Base-by-base conservation (phyloP, 1,140 invertebrate genomes). In the Chironomus tepperi region DNA sequence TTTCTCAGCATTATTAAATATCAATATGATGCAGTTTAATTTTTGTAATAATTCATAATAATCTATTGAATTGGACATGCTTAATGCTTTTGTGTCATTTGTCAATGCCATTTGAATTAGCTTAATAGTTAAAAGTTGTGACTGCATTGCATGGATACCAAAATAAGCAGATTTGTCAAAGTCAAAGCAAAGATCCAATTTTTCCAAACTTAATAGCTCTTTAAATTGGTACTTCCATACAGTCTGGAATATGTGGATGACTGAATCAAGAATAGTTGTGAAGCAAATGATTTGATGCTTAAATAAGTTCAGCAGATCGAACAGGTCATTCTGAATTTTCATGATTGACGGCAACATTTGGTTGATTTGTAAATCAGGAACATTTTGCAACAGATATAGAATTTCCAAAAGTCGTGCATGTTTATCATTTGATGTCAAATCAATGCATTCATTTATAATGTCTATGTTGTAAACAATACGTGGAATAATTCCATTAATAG, bases 401-500 rank as follows among this genome's bases (percentile, higher is more conserved):
- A 67, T 72, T 21, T 64, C 16, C 9, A 75, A 72, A 0, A 77
- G 16, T 1, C 76, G 16, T 42, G 74, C 75, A 64, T 74, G 73
- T 8, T 24, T 24, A 1, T 16, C 12, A 64, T 74, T 74, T 15
- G 7, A 18, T 43, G 18, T 65, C 16, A 73, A 34, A 43, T 9
- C 24, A 34, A 34, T 34, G 24, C 24, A 34, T 34, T 34, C 24
- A 34, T 34, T 1, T 2, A 34, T 34, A 34, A 34, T 34, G 1
- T 34, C 2, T 34, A 34, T 34, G 24, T 8, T 18, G 16, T 43
- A 12, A 19, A 57, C 12, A 57, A 57, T 57, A 12, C 12, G 0
- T 57, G 47, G 47, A 12, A 57, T 57, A n/a, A 34, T 34, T 34
- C 24, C 5, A 34, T 34, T 34, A 34, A 76, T 10, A 84, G 83